Conservation (phyloP, 2,888 invertebrate species). For the Abscondita cerata region DNA sequence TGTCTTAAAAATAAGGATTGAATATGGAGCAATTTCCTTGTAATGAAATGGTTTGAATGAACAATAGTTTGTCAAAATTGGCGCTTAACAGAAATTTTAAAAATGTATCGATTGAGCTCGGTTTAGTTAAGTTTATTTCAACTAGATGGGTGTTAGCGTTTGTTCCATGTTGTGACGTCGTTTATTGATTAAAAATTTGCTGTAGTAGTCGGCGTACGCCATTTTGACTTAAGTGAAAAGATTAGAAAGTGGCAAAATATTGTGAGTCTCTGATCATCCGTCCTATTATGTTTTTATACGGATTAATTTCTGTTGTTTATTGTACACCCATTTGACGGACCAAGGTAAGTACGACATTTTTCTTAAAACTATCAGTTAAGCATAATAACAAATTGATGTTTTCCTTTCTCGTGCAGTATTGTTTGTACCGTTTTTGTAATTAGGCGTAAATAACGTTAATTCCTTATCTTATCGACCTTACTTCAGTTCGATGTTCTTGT, state of each 20-base stretch:
- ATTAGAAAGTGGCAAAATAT: constrained; percentile 53
- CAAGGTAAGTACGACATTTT: constrained; percentile 68
- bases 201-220: constrained; percentile 61
- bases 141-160: constrained; percentile 45
- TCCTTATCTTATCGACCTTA: too few relatives aligned
- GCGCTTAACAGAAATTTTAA: too few relatives aligned
- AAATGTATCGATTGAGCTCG: too few relatives aligned
- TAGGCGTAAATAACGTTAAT: not conserved
- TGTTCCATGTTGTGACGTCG: constrained; percentile 50
- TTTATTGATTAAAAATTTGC: constrained; percentile 56
- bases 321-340: constrained; percentile 77
- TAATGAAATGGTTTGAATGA: too few relatives aligned
- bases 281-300: constrained; percentile 53
- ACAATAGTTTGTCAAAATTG: too few relatives aligned
- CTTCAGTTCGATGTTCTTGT: too few relatives aligned
- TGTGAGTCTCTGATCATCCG: constrained; percentile 59
- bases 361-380: constrained; percentile 15
- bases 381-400: not conserved
- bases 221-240: constrained; percentile 59
- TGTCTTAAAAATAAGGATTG: too few relatives aligned
- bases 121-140: constrained; percentile 36
- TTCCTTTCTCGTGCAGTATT: not conserved
- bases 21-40: too few relatives aligned
- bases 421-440: constrained; percentile 44
- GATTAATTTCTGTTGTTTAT: constrained; percentile 58